phyloP scores from a whole-genome alignment of 1,140 invertebrate genomes.

The Battus philenor region DNA sequence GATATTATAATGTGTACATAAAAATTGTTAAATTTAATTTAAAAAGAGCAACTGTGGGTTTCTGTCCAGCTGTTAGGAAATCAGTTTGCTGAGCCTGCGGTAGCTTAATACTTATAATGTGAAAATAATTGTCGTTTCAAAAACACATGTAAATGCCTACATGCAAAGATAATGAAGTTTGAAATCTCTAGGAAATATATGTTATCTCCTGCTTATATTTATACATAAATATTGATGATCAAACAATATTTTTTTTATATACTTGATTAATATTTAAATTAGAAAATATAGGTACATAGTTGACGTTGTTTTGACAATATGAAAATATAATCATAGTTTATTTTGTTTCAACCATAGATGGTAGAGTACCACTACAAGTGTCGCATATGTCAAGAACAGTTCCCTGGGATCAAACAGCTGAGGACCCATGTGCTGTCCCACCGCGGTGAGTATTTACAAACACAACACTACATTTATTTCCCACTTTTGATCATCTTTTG shows the following conservation, averaged over 20 bases:
- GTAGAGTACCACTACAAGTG: slow-evolving; percentile 52
- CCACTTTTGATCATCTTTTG: too few relatives aligned
- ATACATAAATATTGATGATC: too few relatives aligned
- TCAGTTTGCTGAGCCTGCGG: neutral
- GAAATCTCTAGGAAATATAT: neutral
- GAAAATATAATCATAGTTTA: too few relatives aligned
- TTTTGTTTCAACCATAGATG: slow-evolving; percentile 33
- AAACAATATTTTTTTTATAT: neutral
- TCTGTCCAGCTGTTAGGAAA: too few relatives aligned
- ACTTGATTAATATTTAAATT: neutral
- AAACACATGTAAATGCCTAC: neutral
- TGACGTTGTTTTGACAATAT: neutral
- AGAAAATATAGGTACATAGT: neutral
- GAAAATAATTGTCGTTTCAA: too few relatives aligned
- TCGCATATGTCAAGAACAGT: slow-evolving; percentile 39
- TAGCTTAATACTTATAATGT: neutral
- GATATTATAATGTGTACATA: too few relatives aligned
- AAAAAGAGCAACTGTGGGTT: too few relatives aligned
- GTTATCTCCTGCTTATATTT: too few relatives aligned
- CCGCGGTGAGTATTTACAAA: slow-evolving; percentile 35
- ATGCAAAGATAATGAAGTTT: neutral
- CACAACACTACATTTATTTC: too few relatives aligned
- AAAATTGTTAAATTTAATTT: too few relatives aligned
- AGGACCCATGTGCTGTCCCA: slow-evolving; percentile 35
- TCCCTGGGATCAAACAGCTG: slow-evolving; percentile 30